Base-by-base conservation (phyloP, 2,797 vertebrate species). In the Kryptolebias ocellatus region DNA sequence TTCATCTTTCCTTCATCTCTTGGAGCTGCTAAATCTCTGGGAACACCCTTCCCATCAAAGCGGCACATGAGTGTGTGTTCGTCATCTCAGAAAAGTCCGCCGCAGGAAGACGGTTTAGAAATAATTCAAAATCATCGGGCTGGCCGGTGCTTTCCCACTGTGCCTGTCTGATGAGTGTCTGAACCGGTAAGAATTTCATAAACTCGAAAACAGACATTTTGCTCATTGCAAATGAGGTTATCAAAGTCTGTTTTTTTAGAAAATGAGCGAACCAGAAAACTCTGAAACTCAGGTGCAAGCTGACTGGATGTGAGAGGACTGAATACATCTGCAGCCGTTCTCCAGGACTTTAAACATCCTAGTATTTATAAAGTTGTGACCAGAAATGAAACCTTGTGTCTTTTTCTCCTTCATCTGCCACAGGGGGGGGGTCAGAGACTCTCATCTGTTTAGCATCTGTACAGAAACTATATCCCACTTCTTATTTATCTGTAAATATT, bases 21-120 rank as follows among this genome's bases (percentile, higher is more conserved):
- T 74, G 77, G 78, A 82, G 79, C 83, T 74, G 75, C 61, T 63
- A 91, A 79, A 81, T 92, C 83, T 84, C 87, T 74, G 88, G 88
- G 89, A 92, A 88, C 87, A 86, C 84, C 85, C 89, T 51, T 75
- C 87, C 88, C 85, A 88, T 90, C 84, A 89, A 88, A 92, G 78
- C 78, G 15, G 34, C 18, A 4, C 16, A 42, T 46, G 45, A 60
- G 52, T 65, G 34, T 24, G 59, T 60, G 56, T 70, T 47, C 11
- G 54, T 77, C 59, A 57, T 66, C 76, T 69, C 17, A 49, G 75
- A 80, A 70, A 83, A 74, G 71, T 70, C 69, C 71, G 72, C 34
- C 51, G 53, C 50, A 64, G 20, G 5, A 18, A 37, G 60, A 67
- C 28, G 45, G 20, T 64, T 14, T 51, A 55, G 53, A 61, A 62